phyloP scores from a whole-genome alignment of 2,888 invertebrate species.

The Strigamia maritima region DNA sequence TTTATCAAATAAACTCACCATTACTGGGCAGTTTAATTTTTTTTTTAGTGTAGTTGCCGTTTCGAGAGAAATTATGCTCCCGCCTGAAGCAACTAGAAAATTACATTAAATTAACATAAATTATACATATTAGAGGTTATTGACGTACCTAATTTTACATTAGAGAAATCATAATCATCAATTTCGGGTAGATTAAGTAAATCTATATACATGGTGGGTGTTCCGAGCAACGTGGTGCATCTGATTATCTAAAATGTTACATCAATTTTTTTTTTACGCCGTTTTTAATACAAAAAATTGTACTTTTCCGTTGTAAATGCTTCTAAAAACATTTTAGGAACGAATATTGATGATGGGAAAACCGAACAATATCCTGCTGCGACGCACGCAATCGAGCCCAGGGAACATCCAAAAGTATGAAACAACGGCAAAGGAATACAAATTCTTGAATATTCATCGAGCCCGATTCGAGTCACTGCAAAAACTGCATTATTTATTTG shows the following conservation, averaged over 20 bases:
- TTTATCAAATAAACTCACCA: background rate
- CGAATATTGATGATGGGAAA: background rate
- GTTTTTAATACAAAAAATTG: background rate
- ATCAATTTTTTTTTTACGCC: background rate
- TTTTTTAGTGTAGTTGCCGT: background rate
- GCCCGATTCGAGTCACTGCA: background rate
- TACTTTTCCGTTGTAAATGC: background rate
- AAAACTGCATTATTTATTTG: background rate
- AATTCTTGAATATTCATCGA: background rate
- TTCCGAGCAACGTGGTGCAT: conserved; percentile 69
- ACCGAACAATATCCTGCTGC: background rate
- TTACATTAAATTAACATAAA: background rate
- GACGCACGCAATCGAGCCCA: background rate
- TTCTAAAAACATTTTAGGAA: background rate
- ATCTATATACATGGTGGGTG: conserved; percentile 84
- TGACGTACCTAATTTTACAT: background rate
- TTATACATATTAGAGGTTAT: no score
- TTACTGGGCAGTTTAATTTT: background rate
- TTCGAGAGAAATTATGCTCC: background rate
- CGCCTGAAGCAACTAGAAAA: background rate
- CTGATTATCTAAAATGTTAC: conserved; percentile 56
- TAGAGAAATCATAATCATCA: conserved; percentile 44
- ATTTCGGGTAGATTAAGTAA: conserved; percentile 59
- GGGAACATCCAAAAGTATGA: background rate
- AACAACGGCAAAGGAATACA: background rate